Conservation (phyloP, 2,888 invertebrate genomes). For the Venusia cambrica region DNA sequence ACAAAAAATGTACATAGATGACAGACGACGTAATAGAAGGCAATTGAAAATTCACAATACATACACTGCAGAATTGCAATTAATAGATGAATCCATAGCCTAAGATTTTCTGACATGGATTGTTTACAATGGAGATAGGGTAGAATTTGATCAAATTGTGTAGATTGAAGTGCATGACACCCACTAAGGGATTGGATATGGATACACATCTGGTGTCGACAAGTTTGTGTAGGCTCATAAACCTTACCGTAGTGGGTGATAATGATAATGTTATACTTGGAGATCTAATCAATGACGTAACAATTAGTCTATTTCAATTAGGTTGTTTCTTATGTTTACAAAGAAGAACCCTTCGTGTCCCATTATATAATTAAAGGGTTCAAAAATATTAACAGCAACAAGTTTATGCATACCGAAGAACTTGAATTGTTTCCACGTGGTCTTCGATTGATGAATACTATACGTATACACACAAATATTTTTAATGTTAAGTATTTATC, state of each 20-base stretch:
- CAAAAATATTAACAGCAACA: no score
- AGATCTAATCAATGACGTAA: conserved; percentile 36
- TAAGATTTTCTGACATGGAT: conserved; percentile 14
- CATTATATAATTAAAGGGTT: no score
- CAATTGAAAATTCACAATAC: conserved; percentile 31
- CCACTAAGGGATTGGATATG: conserved; percentile 41
- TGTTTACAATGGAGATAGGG: conserved; percentile 31
- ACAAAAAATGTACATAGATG: conserved; percentile 46
- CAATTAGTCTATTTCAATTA: conserved; percentile 26
- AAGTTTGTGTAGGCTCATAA: conserved; percentile 51
- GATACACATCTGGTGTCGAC: conserved; percentile 44
- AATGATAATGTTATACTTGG: conserved; percentile 37
- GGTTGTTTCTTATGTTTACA: conserved; percentile 15
- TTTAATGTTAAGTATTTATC: no score
- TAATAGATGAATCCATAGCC: conserved; percentile 31
- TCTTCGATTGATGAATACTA: no score
- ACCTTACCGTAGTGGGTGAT: conserved; percentile 45
- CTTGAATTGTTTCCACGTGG: no score
- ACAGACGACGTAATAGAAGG: conserved; percentile 39
- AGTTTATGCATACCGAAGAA: no score
- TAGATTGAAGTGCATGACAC: conserved; percentile 40
- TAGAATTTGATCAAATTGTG: conserved; percentile 48
- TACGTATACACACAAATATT: no score
- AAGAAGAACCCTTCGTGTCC: conserved; percentile 8
- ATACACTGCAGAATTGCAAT: conserved; percentile 44